phyloP scores from a whole-genome alignment of 2,888 invertebrate species.

The Cephus sareptanus region DNA sequence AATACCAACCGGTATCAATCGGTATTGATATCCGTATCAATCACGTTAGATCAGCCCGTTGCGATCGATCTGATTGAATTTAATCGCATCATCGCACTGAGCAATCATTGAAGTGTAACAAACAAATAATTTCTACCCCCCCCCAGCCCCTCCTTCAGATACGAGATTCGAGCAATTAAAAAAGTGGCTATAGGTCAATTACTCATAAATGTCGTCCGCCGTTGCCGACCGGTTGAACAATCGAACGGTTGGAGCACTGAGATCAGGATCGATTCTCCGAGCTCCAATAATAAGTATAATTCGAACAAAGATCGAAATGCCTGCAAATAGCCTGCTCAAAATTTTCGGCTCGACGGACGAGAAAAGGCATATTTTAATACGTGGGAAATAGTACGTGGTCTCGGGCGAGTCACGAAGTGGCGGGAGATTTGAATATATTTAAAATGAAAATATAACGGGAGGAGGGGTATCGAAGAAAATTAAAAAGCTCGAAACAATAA shows the following conservation, averaged over 20 bases:
- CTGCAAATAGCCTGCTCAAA: fast-evolving
- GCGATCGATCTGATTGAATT: slow-evolving; percentile 31
- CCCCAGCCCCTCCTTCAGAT: neutral
- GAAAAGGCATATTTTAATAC: neutral
- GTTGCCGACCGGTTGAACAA: neutral
- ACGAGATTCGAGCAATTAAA: neutral
- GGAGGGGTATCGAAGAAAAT: too few species aligned
- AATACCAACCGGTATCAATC: neutral
- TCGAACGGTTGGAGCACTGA: neutral
- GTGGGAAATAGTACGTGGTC: neutral
- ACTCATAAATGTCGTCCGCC: neutral
- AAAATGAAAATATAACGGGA: neutral
- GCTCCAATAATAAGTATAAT: neutral
- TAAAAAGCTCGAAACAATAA: too few species aligned
- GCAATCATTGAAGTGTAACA: neutral
- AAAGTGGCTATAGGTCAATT: neutral
- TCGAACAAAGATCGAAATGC: neutral
- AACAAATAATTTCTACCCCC: neutral
- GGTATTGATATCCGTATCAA: neutral
- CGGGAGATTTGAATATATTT: neutral
- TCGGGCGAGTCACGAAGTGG: neutral
- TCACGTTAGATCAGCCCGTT: slow-evolving; percentile 29
- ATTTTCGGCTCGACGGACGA: neutral
- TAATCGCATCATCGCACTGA: slow-evolving; percentile 32
- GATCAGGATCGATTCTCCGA: neutral